These are phyloP conservation scores for Oryzias melastigma DNA, from an alignment of 2,113 vertebrate species.

Conservation along the genomic window DNA sequence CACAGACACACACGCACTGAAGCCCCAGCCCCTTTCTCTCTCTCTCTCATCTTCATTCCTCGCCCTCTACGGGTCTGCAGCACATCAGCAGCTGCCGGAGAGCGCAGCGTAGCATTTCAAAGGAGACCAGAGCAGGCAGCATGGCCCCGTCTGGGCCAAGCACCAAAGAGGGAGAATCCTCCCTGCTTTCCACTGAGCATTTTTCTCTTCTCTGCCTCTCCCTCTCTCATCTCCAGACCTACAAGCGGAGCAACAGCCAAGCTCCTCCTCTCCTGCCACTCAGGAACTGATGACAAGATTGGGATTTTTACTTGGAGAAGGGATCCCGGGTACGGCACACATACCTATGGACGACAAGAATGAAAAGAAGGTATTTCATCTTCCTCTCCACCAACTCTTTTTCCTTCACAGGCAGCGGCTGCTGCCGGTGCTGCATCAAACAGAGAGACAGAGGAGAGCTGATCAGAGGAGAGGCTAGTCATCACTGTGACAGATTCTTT, in stretches of 20 bases:
- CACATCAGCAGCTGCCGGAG: slow-evolving; percentile 62
- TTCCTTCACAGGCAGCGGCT: slow-evolving; percentile 56
- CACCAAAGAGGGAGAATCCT: slow-evolving; percentile 47
- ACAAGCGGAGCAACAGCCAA: slow-evolving; percentile 84
- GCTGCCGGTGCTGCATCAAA: slow-evolving; percentile 42
- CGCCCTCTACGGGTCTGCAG: slow-evolving; percentile 50
- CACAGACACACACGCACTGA: slow-evolving; percentile 8
- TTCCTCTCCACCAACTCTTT: slow-evolving; percentile 44
- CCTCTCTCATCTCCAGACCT: slow-evolving; percentile 75
- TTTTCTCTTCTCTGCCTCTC: slow-evolving; percentile 42
- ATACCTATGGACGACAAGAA: slow-evolving; percentile 93
- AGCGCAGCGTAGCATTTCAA: slow-evolving; percentile 53
- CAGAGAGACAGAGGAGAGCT: slow-evolving; percentile 45
- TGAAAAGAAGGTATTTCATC: slow-evolving; percentile 91
- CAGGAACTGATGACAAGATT: slow-evolving; percentile 98
- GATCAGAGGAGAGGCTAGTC: slow-evolving; percentile 38
- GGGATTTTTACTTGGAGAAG: slow-evolving; percentile 98
- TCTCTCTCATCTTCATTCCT: slow-evolving; percentile 12
- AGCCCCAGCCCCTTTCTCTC: slow-evolving; percentile 12
- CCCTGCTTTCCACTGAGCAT: slow-evolving; percentile 41
- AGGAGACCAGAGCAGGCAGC: slow-evolving; percentile 49
- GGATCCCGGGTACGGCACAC: slow-evolving; percentile 89
- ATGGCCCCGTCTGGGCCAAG: slow-evolving; percentile 58
- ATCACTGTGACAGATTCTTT: slow-evolving; percentile 47
- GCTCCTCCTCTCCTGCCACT: slow-evolving; percentile 94